Evolutionary conservation across 1,140 invertebrate genomes (phyloP), one percentile per base, ranked within the genome.

Genomic region (Epicauta chinensis): DNA sequence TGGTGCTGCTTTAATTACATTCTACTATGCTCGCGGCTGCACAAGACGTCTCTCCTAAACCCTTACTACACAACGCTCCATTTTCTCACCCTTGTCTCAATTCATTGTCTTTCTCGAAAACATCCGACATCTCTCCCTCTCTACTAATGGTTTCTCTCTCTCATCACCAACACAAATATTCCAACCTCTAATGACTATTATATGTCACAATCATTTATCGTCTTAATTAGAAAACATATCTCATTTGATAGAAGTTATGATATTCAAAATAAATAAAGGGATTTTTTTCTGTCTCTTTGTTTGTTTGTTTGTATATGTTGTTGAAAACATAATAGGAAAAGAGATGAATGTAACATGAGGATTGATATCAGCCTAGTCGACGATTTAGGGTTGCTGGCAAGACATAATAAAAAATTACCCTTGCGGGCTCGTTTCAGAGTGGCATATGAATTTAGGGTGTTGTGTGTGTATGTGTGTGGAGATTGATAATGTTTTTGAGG

Each of bases 1-100:
- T 42, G 54, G 49, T 43, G 49, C 34, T 40, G 49, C 57, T 55
- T 59, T 59, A 59, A 59, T 59, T 59, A 59, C 50, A 56, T 56
- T 56, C 43, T 48, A 40, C 56, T 43, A 31, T 55, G 48, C 50
- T 50, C 56, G 46, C 46, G 44, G 44, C 50, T 52, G 55, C 44
- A 47, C 37, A 49, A 52, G 55, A 46, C 49, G 45, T 52, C 51
- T n/a, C n/a, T 51, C 47, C 7, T 35, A 54, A 38, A 50, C 45
- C 44, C 47, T 49, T 51, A 42, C 53, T 36, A 40, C 44, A 4
- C 12, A 34, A 23, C 23, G 2, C 44, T 46, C 47, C 37, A 34
- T 43, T 55, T 55, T 55, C 46, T 42, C 49, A 51, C 49, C 49
- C 49, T 51, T 41, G 31, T 51, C 31, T 51, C 48, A 14, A 36